Evolutionary conservation across 2,888 invertebrate species (phyloP).

Genomic region (Eurytoma adleriae): DNA sequence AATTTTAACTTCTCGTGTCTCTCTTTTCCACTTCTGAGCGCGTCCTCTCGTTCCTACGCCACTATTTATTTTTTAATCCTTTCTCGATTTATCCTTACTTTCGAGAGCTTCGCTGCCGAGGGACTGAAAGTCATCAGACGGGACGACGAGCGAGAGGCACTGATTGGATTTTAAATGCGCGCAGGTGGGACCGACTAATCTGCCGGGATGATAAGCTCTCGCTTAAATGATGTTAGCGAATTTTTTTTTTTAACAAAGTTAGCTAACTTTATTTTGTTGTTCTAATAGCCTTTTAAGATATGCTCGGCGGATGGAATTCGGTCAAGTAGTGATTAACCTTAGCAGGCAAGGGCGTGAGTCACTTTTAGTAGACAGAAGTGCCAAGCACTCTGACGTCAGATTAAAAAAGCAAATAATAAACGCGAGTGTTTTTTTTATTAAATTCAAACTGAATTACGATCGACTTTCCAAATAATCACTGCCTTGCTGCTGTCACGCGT

Average conservation of each 20-base stretch:
- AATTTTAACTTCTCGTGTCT: constrained; percentile 42
- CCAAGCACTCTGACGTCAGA: neutral
- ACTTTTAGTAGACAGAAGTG: constrained; percentile 10
- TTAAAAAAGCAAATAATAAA: neutral
- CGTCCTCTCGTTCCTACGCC: neutral
- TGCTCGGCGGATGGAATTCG: constrained; percentile 31
- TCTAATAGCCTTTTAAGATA: constrained; percentile 21
- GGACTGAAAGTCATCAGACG: neutral
- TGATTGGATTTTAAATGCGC: neutral
- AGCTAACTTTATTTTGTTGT: constrained; percentile 9
- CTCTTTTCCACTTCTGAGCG: neutral
- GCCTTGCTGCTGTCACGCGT: neutral
- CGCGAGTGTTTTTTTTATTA: too few species aligned
- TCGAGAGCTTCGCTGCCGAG: too few species aligned
- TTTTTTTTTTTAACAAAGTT: neutral
- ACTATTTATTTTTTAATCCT: neutral
- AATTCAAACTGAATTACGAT: too few species aligned
- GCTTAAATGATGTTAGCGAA: too few species aligned
- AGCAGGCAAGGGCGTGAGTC: constrained; percentile 16
- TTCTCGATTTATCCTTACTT: too few species aligned
- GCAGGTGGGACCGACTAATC: neutral
- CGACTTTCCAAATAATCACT: too few species aligned
- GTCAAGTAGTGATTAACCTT: constrained; percentile 53
- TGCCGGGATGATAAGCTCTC: neutral
- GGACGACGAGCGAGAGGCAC: neutral